Evolutionary conservation across 2,113 vertebrate species (phyloP).

Genomic region (Dolichallabes microphthalmus): DNA sequence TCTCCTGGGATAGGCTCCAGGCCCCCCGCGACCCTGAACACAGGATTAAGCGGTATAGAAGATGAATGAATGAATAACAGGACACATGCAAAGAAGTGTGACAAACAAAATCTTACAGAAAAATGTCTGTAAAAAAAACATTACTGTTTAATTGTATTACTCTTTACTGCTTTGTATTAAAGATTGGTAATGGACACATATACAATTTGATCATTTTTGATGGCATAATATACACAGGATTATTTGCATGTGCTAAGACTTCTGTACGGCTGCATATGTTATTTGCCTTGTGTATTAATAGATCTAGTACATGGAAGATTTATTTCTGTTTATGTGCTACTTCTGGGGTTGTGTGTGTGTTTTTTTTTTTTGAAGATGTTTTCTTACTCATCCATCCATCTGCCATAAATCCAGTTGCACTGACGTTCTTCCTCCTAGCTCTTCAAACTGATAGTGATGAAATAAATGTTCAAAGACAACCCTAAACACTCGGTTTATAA

Average conservation of each 20-base stretch:
- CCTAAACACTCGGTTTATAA: not conserved
- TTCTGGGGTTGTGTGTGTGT: not conserved
- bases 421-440: not conserved
- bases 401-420: not conserved
- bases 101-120: no score
- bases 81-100: no score
- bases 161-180: not conserved
- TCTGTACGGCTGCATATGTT: not conserved
- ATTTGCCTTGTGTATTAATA: not conserved
- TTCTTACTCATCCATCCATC: not conserved
- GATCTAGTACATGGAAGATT: not conserved
- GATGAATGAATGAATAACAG: no score
- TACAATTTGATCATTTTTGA: not conserved
- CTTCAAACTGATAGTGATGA: not conserved
- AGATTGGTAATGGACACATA: not conserved
- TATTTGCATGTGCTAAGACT: not conserved
- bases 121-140: no score
- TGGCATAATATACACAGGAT: not conserved
- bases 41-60: no score
- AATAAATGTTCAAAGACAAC: not conserved
- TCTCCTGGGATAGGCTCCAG: no score
- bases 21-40: no score
- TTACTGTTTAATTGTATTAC: no score
- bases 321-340: not conserved
- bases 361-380: not conserved